Base-by-base conservation (phyloP, 2,888 invertebrate species). In the Oegoconia quadripuncta region DNA sequence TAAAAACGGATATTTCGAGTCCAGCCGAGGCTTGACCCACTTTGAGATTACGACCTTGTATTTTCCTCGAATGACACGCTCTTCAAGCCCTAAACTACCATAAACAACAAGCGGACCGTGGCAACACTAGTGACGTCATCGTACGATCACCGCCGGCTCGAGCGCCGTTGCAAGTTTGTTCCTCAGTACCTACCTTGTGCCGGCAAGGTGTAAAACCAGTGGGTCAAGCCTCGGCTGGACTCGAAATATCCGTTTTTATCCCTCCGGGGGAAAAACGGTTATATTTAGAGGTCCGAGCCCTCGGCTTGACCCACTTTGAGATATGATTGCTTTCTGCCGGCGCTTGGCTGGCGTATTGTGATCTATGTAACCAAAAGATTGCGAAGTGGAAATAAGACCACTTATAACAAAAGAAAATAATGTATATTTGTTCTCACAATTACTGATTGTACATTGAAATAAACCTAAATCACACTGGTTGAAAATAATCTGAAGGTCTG, bases 301-400 rank as follows among this genome's bases (percentile, higher is more conserved):
- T 12, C 25, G n/a, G 39, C 43, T 43, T 39, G 43, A 43, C 28
- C 43, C 43, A 43, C 39, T n/a, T 35, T 35, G 29, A 39, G 44
- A 41, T 5, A 29, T 44, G 44, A 41, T 44, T 44, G 25, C 14
- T 18, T 35, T 44, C 44, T 44, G 34, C 39, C 36, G 41, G 44
- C 44, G 36, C 35, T 39, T 39, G 5, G 23, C 5, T 26, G 5
- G 26, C 29, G 36, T 42, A 36, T 36, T 42, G 36, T 39, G 42
- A 22, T 15, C 5, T 26, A 5, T 11, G 9, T 11, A 1, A 25
- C 25, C 3, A 25, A 25, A 25, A 8, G n/a, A n/a, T n/a, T n/a
- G n/a, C n/a, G n/a, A n/a, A n/a, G n/a, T n/a, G n/a, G n/a, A n/a
- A n/a, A n/a, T n/a, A n/a, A n/a, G n/a, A n/a, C n/a, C n/a, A n/a